Evolutionary conservation across 2,888 invertebrate species (phyloP).

Genomic region (Pomacea canaliculata): DNA sequence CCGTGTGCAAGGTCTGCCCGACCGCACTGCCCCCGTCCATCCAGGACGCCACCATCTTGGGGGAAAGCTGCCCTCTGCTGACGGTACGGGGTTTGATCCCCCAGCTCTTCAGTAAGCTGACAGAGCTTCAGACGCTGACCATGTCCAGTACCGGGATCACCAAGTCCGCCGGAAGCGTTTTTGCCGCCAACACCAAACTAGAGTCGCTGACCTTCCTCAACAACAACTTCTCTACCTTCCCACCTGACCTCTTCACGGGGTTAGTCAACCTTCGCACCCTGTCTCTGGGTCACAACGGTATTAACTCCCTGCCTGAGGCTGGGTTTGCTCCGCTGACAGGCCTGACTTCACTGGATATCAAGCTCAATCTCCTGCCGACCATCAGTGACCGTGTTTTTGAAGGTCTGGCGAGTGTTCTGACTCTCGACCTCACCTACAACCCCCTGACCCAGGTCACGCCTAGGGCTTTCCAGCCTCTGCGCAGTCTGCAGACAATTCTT

Average conservation of each 20-base stretch:
- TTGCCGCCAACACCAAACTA: constrained; percentile 6
- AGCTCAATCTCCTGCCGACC: constrained; percentile 31
- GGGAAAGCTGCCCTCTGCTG: constrained; percentile 18
- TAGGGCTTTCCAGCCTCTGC: constrained; percentile 34
- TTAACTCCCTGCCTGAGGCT: constrained; percentile 30
- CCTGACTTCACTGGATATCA: constrained; percentile 38
- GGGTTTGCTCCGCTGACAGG: constrained; percentile 34
- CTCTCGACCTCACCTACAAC: constrained; percentile 39
- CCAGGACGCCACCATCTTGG: constrained; percentile 18
- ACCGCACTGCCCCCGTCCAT: constrained; percentile 19
- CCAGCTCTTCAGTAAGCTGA: constrained; percentile 7
- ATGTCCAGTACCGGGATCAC: constrained; percentile 15
- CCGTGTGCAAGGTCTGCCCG: constrained; percentile 28
- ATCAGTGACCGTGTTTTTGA: constrained; percentile 29
- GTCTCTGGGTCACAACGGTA: constrained; percentile 37
- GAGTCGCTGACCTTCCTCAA: constrained; percentile 10
- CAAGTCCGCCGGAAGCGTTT: constrained; percentile 11
- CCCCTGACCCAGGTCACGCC: constrained; percentile 32
- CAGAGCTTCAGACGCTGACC: constrained; percentile 8
- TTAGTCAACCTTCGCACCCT: constrained; percentile 37
- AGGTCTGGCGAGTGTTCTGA: constrained; percentile 34
- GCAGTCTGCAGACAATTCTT: constrained; percentile 14
- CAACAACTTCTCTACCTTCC: constrained; percentile 25
- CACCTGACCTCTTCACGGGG: constrained; percentile 37
- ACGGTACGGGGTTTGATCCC: constrained; percentile 9